phyloP scores from a whole-genome alignment of 2,113 vertebrate genomes.

The Chaetodon trifascialis region DNA sequence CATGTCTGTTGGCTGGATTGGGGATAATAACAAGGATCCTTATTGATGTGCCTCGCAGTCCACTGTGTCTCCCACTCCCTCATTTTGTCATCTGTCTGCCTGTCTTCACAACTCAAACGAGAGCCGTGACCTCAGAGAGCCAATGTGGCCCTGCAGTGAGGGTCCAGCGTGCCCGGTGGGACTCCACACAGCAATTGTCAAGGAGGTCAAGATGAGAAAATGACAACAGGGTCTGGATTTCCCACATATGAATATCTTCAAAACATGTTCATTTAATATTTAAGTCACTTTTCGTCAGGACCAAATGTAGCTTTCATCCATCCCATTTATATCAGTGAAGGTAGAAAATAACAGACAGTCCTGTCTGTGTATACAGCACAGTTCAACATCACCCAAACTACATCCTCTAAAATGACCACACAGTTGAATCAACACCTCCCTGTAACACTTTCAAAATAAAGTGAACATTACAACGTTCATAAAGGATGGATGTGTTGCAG shows the following conservation, averaged over 20 bases:
- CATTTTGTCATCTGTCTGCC: slow-evolving; percentile 22
- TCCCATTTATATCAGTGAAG: not conserved
- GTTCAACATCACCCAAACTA: too few relatives aligned
- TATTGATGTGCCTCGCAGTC: slow-evolving; percentile 24
- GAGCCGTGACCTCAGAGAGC: not conserved
- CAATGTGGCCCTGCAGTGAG: not conserved
- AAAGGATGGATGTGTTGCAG: too few relatives aligned
- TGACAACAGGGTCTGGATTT: not conserved
- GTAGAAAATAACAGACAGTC: not conserved
- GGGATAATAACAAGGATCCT: slow-evolving; percentile 24
- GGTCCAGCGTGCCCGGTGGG: not conserved
- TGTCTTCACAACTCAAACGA: not conserved
- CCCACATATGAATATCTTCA: not conserved
- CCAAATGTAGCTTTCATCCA: not conserved
- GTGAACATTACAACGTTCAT: too few relatives aligned
- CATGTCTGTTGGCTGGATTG: slow-evolving; percentile 28
- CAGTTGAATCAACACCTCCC: too few relatives aligned
- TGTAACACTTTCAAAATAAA: too few relatives aligned
- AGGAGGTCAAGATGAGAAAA: not conserved
- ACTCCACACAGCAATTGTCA: not conserved
- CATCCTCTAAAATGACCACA: too few relatives aligned
- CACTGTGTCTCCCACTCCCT: not conserved
- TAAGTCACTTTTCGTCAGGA: not conserved
- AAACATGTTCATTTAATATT: not conserved
- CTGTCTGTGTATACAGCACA: not conserved